phyloP scores from a whole-genome alignment of 2,797 vertebrate genomes.

The Mareca penelope region DNA sequence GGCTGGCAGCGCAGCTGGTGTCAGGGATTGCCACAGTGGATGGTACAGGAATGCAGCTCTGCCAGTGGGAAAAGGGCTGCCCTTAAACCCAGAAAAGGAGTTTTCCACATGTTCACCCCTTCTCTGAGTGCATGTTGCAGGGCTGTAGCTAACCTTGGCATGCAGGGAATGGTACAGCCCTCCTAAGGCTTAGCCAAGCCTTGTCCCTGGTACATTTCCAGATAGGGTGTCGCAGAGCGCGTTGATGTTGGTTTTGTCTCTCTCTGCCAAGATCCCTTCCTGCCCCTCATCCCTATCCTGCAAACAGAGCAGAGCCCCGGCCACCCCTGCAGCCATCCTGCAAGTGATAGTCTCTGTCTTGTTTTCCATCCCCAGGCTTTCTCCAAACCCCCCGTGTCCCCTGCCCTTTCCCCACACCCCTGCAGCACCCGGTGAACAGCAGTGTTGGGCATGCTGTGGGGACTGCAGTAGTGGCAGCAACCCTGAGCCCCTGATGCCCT shows the following conservation, averaged over 20 bases:
- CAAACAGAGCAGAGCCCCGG: not conserved
- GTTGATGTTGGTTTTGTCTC: not conserved
- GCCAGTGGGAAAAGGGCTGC: not conserved
- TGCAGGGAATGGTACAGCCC: not conserved
- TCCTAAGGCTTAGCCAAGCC: not conserved
- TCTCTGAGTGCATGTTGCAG: not conserved
- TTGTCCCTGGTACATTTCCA: not conserved
- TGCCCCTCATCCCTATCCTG: not conserved
- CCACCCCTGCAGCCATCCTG: not conserved
- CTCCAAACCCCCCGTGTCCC: accelerated
- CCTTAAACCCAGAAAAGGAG: not conserved
- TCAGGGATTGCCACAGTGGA: not conserved
- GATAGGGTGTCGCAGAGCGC: too few species aligned
- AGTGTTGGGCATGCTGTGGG: not conserved
- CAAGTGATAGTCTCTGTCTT: too few species aligned
- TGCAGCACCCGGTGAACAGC: not conserved
- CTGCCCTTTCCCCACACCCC: not conserved
- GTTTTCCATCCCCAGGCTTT: not conserved
- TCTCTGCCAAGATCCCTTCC: not conserved
- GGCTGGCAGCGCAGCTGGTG: not conserved
- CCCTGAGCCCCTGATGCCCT: not conserved
- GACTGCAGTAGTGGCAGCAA: not conserved
- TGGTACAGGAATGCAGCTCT: not conserved
- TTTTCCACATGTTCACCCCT: not conserved
- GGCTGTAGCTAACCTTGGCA: not conserved